A percentile compares a stretch with the other conserved stretches of the same genome.
phyloP scores from a whole-genome alignment of 2,113 vertebrate species.

The Pelobates fuscus region DNA sequence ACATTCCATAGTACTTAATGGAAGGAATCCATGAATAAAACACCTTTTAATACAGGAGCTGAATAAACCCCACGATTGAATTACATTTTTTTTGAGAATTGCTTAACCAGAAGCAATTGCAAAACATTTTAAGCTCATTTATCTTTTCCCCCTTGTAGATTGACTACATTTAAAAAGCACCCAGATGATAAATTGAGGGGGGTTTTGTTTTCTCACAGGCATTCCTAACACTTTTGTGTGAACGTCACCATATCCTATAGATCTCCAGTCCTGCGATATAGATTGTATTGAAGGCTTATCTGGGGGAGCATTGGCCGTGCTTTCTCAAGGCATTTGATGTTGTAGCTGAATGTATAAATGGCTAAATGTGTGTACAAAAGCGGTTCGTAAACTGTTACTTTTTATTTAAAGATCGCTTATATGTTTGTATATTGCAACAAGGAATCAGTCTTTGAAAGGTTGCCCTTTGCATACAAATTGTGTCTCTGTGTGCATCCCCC shows the following conservation, averaged over 20 bases:
- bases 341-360: constrained; percentile 18
- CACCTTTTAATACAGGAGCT: not conserved
- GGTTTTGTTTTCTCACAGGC: not conserved
- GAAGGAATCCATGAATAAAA: not conserved
- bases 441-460: constrained; percentile 64
- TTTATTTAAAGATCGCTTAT: constrained; percentile 52
- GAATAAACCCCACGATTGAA: not conserved
- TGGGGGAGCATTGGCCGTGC: constrained; percentile 1
- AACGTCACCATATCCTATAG: constrained; percentile 16
- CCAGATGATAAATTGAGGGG: not conserved
- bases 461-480: constrained; percentile 74
- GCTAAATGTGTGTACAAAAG: constrained; percentile 24
- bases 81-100: not conserved
- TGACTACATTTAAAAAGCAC: not conserved
- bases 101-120: not conserved
- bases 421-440: constrained; percentile 57
- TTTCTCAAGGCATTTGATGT: constrained; percentile 28
- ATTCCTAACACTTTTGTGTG: not conserved
- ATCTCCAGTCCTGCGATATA: not conserved
- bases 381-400: constrained; percentile 26
- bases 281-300: constrained; percentile 13
- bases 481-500: constrained; percentile 59
- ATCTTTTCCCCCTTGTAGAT: not conserved
- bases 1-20: not conserved
- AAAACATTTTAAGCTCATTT: not conserved